Evolutionary conservation across 2,797 vertebrate species (phyloP), one percentile per base, ranked within the genome.

Genomic region (Petrocephalus sullivani): DNA sequence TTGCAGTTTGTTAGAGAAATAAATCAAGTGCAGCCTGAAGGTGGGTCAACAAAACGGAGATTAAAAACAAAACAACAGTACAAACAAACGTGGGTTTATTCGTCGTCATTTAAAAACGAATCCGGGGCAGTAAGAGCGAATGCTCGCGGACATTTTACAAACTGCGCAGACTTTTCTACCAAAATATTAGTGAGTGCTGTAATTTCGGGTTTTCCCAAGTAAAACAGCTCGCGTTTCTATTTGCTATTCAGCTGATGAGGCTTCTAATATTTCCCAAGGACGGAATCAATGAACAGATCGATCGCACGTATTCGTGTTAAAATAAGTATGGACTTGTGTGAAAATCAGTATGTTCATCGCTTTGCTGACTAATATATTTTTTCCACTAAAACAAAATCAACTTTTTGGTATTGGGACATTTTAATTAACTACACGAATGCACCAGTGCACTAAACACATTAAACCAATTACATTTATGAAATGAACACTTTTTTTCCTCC

Each of bases 371-470:
- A 58, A 85, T 85, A 28, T 57, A 57, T 85, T 85, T 85, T 3
- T 85, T 57, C 54, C 51, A 37, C 23, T 58, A 33, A 56, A 57
- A 28, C 54, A 85, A 37, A 85, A 56, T 58, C 28, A 85, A 41
- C 23, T 58, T 85, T 85, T 85, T 58, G 28, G 53, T 58, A 85
- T 85, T 85, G 54, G 53, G 54, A 85, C 84, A 85, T 85, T 85
- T 85, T 85, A 85, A 85, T 85, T 85, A 57, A 54, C 54, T 85
- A 83, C 41, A 83, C 78, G 33, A 83, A 83, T 83, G 54, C 84
- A 57, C 84, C 84, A 33, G 23, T 85, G 84, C 83, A 57, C 83
- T 85, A 51, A 85, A 85, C 83, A 57, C 83, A 85, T 85, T 85
- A 85, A 85, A 37, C 53, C 84, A 33, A 57, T 57, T 57, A 57